A percentile compares a stretch with the other conserved stretches of the same genome.
These are phyloP conservation scores for Neomorphus geoffroyi DNA, from an alignment of 2,797 vertebrate genomes.

Conservation along the genomic window DNA sequence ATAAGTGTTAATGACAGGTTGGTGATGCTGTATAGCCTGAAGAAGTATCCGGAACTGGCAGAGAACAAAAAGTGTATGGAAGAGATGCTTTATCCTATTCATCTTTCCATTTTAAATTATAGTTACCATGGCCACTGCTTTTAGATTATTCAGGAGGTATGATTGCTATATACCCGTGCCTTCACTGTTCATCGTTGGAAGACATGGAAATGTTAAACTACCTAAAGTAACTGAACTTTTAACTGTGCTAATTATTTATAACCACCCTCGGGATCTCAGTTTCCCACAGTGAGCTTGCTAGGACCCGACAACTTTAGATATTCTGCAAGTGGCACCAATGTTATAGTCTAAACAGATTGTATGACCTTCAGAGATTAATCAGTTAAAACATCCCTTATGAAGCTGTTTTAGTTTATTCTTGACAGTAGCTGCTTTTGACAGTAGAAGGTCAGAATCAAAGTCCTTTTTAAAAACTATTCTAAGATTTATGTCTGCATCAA, in stretches of 20 bases:
- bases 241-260: constrained; percentile 83
- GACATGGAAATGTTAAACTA: constrained; percentile 76
- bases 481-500: constrained; percentile 80
- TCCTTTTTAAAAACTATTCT: constrained; percentile 80
- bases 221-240: constrained; percentile 81
- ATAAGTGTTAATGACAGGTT: constrained; percentile 51
- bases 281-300: constrained; percentile 73
- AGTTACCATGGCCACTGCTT: constrained; percentile 74
- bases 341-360: constrained; percentile 81
- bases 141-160: constrained; percentile 74
- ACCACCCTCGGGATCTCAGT: constrained; percentile 74
- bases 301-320: constrained; percentile 79
- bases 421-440: constrained; percentile 84
- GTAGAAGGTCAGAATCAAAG: constrained; percentile 85
- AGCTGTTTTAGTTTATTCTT: constrained; percentile 85
- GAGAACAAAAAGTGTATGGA: constrained; percentile 49
- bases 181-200: constrained; percentile 57
- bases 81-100: constrained; percentile 62
- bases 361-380: constrained; percentile 86
- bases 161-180: constrained; percentile 69
- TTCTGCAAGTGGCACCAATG: constrained; percentile 79
- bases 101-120: constrained; percentile 67
- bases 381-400: constrained; percentile 83
- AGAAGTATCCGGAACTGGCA: constrained; percentile 49
- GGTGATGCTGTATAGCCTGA: constrained; percentile 35